These are phyloP conservation scores for Zaprionus ornatus DNA, from an alignment of 1,140 invertebrate genomes.

Conservation along the genomic window DNA sequence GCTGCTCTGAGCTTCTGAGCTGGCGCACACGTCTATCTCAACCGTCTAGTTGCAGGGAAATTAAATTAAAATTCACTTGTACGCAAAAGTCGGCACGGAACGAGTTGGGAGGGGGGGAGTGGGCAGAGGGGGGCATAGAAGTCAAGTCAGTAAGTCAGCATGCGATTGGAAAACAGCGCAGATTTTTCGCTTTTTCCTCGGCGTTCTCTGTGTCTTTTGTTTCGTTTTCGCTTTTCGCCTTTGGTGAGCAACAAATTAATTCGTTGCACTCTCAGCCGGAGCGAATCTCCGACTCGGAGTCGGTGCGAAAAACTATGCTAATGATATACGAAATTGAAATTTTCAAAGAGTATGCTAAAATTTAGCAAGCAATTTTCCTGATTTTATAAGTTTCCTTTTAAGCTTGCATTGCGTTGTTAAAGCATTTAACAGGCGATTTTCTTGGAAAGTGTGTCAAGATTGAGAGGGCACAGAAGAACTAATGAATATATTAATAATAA, in stretches of 20 bases:
- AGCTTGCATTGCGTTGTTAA: neutral
- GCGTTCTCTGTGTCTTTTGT: constrained; percentile 41
- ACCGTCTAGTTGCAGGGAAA: constrained; percentile 78
- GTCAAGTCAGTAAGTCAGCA: constrained; percentile 69
- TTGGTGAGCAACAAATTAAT: constrained; percentile 72
- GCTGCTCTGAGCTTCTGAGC: constrained; percentile 29
- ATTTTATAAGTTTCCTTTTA: constrained; percentile 22
- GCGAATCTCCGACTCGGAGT: neutral
- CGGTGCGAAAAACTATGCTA: constrained; percentile 66
- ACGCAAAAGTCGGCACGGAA: constrained; percentile 66
- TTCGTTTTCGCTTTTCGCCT: constrained; percentile 18
- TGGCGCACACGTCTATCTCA: constrained; percentile 73
- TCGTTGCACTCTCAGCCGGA: constrained; percentile 57
- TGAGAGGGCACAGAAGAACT: neutral
- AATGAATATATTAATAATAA: neutral
- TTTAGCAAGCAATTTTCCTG: constrained; percentile 14
- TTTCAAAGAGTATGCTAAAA: constrained; percentile 70
- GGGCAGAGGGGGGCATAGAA: neutral
- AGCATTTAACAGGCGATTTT: neutral
- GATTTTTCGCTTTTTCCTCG: constrained; percentile 53
- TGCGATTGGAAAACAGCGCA: constrained; percentile 72
- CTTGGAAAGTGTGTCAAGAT: neutral
- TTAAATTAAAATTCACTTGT: constrained; percentile 82
- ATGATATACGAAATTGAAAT: constrained; percentile 75
- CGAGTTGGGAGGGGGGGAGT: neutral